phyloP scores from a whole-genome alignment of 1,140 invertebrate genomes.

The Trichomalopsis sarcophagae region DNA sequence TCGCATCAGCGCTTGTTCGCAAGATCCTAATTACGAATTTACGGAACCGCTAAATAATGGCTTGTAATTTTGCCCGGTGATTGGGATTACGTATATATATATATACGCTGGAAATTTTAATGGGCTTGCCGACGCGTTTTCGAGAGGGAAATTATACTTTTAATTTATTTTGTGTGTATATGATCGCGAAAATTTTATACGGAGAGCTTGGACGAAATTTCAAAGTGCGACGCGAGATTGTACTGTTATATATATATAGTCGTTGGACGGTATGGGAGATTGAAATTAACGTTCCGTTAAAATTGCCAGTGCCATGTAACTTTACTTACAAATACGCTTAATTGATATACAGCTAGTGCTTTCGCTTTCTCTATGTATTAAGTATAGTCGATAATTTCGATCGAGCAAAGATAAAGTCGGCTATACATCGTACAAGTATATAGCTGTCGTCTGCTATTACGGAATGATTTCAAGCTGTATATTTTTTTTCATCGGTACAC shows the following conservation, averaged over 20 bases:
- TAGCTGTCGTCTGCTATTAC: not conserved
- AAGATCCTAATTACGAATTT: not conserved
- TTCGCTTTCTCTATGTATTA: not conserved
- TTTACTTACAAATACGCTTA: not conserved
- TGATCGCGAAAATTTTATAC: no score
- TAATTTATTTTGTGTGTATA: not conserved
- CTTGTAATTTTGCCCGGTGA: not conserved
- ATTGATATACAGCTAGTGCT: not conserved
- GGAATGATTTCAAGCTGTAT: no score
- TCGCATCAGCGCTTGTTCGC: not conserved
- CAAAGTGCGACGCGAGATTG: no score
- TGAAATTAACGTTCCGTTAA: not conserved
- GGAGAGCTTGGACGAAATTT: not conserved
- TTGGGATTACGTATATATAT: not conserved
- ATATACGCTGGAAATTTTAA: not conserved
- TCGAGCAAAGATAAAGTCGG: not conserved
- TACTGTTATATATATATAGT: not conserved
- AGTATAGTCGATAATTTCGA: not conserved
- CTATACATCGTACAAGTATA: not conserved
- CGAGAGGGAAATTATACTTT: not conserved
- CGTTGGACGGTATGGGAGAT: not conserved
- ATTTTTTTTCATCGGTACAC: no score
- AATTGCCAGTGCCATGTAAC: not conserved
- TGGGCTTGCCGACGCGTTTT: no score
- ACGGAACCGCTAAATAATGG: not conserved